These are phyloP conservation scores for Saccopteryx leptura DNA, from an alignment of 2,113 vertebrate species.

Conservation along the genomic window DNA sequence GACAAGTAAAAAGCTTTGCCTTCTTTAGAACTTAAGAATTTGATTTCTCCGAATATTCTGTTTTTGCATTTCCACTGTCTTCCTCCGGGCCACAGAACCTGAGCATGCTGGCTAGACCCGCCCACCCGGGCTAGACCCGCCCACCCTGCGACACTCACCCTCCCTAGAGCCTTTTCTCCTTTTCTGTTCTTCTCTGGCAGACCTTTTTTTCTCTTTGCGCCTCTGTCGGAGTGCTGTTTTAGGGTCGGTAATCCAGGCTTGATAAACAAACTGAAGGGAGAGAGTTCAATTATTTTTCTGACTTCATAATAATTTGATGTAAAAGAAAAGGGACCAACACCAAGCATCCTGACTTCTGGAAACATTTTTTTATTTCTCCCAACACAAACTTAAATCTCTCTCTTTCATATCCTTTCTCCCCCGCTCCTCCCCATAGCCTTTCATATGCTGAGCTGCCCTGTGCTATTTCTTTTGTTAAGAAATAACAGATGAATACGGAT, in stretches of 20 bases:
- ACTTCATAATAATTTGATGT: conserved; percentile 55
- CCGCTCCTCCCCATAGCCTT: background rate
- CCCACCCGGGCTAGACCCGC: background rate
- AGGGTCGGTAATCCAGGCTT: conserved; percentile 98
- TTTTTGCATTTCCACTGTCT: background rate
- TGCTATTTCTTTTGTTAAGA: conserved; percentile 73
- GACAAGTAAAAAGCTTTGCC: background rate
- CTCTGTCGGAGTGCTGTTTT: conserved; percentile 95
- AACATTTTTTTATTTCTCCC: conserved; percentile 52
- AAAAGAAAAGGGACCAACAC: conserved; percentile 59
- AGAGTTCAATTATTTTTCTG: conserved; percentile 81
- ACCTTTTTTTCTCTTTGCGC: conserved; percentile 92
- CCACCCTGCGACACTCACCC: conserved; percentile 84
- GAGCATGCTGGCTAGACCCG: background rate
- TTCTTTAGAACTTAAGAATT: background rate
- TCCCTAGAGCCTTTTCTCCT: conserved; percentile 89
- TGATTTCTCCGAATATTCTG: background rate
- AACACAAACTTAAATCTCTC: conserved; percentile 58
- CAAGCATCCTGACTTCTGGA: conserved; percentile 60
- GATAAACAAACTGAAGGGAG: conserved; percentile 95
- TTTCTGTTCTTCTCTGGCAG: conserved; percentile 90
- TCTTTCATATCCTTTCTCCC: background rate
- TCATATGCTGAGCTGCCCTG: conserved; percentile 59
- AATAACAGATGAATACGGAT: conserved; percentile 74
- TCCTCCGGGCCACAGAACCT: too few relatives aligned